Conservation (phyloP, 2,888 invertebrate genomes). For the Ectemnius lituratus region DNA sequence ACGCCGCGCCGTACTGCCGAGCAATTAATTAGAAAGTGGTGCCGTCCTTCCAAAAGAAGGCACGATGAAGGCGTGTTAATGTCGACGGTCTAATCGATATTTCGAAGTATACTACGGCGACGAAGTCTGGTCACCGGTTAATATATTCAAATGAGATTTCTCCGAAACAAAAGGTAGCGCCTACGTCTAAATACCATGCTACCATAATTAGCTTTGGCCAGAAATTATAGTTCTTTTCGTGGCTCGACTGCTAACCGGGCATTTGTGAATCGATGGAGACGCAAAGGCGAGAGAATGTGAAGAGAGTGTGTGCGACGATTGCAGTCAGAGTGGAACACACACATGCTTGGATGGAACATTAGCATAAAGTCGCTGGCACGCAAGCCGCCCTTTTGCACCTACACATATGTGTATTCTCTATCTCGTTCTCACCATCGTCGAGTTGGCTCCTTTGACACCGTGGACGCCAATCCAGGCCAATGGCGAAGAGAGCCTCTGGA, state of each 20-base stretch:
- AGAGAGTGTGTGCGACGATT: neutral
- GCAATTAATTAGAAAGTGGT: slow-evolving; percentile 51
- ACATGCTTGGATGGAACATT: slow-evolving; percentile 53
- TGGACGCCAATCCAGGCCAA: slow-evolving; percentile 51
- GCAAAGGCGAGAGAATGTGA: neutral
- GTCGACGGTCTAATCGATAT: slow-evolving; percentile 35
- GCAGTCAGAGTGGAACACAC: slow-evolving; percentile 17
- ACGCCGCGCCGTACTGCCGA: slow-evolving; percentile 28
- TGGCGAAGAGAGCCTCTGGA: slow-evolving; percentile 44
- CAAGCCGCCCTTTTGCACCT: slow-evolving; percentile 54
- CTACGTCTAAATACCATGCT: slow-evolving; percentile 65
- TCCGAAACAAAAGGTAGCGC: slow-evolving; percentile 65
- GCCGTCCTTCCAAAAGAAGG: slow-evolving; percentile 19
- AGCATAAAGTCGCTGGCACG: slow-evolving; percentile 68
- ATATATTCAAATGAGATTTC: slow-evolving; percentile 69
- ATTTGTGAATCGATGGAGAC: neutral
- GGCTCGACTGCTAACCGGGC: slow-evolving; percentile 25
- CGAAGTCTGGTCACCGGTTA: slow-evolving; percentile 42
- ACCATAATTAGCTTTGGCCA: slow-evolving; percentile 69
- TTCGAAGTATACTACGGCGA: slow-evolving; percentile 29
- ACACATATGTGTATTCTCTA: slow-evolving; percentile 4
- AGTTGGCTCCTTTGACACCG: slow-evolving; percentile 60
- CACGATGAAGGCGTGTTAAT: slow-evolving; percentile 24
- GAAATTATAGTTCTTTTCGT: slow-evolving; percentile 61
- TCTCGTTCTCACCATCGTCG: slow-evolving; percentile 45